Evolutionary conservation across 2,888 invertebrate genomes (phyloP), one percentile per base, ranked within the genome.

Genomic region (Harpagoxenus sublaevis): DNA sequence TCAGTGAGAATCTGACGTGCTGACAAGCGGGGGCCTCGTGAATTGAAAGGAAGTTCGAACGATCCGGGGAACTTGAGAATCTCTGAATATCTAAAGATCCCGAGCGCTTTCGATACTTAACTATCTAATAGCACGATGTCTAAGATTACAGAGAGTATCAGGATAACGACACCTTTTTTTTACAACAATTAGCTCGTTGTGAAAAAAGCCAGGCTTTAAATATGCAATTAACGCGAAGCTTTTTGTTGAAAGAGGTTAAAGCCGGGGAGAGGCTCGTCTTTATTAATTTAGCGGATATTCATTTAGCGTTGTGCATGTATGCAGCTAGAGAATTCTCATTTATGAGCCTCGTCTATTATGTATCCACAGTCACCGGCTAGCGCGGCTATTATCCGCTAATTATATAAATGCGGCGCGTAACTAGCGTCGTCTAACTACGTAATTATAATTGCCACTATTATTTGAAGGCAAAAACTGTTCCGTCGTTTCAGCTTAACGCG

Each of bases 351-450:
- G 35, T 81, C 35, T 71, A 81, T 81, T 81, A 81, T 81, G 48
- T 35, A 81, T 71, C 23, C 28, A 23, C 79, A 12, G 48, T 23
- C 39, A 15, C 57, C 68, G 35, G 35, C 45, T 48, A 39, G 48
- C 39, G 28, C 71, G 51, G 60, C 79, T 60, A 81, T 81, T 81
- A 81, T 62, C 79, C 71, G 39, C 71, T 81, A 81, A 81, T 81
- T 81, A 71, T 81, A 81, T 81, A 81, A 81, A 70, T 81, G 60
- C 45, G 45, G 31, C 35, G 68, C 68, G 68, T 68, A 79, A 79
- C 42, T 45, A 60, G 39, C 57, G 39, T 81, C 60, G 39, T 48
- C 48, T 60, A 71, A 48, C 48, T 39, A 60, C 79, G 39, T 70
- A 81, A 81, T 81, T 71, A 71, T 51, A 81, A 81, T 70, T 39